Evolutionary conservation across 2,797 vertebrate species (phyloP), one percentile per base, ranked within the genome.

Genomic region (Ambastaia sidthimunki): DNA sequence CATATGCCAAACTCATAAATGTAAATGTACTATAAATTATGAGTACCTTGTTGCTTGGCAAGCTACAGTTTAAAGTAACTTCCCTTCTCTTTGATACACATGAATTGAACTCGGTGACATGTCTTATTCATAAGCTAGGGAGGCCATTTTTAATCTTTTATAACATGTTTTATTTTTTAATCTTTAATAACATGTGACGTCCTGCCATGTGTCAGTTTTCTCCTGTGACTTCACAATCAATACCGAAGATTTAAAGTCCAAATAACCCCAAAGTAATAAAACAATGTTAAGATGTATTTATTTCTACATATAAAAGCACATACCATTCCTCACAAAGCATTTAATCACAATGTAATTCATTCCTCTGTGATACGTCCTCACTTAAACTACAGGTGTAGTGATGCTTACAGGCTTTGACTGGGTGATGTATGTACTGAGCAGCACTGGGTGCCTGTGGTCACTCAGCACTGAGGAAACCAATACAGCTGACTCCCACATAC

Each of bases 391-490:
- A 15, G 57, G 16, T 77, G 21, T 23, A 48, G 52, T 72, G 44
- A 65, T 16, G 11, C 69, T 55, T 54, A 79, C 63, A 72, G 34
- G 70, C 23, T 73, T 80, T 80, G 69, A 72, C 77, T 72, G 54
- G 62, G 10, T 82, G 80, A 78, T 78, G 23, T 54, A 78, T 82
- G 65, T 63, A 69, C 70, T 63, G 55, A 70, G 69, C 76, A 28
- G 60, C 34, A 28, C 44, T 25, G 65, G 37, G 59, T 54, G 81
- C 75, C 54, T 52, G 31, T 66, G 77, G 81, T 82, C 75, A 78
- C 70, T 68, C 75, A 6, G 34, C 31, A 67, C 41, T 78, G 74
- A 82, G 78, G 76, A 82, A 82, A 82, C 63, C 54, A 54, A 70
- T 63, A 78, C 44, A 69, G 70, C 47, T 52, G 81, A 85, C 60